phyloP scores from a whole-genome alignment of 1,140 invertebrate genomes.

The Ceratina australensis region DNA sequence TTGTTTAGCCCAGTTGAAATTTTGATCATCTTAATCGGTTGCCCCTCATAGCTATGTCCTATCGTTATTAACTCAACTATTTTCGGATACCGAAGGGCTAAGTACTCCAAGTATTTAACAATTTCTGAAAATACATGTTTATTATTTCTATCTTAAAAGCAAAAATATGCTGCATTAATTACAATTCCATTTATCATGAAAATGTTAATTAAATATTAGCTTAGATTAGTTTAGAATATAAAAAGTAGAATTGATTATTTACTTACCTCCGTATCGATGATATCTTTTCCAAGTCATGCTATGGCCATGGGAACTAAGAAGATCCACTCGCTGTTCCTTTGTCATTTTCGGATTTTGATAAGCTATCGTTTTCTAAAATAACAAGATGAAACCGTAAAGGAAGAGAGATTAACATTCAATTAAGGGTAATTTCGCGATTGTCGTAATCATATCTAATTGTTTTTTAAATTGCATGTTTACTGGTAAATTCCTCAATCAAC shows the following conservation, averaged over 20 bases:
- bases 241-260: neutral
- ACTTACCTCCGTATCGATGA: conserved; percentile 82
- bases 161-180: neutral
- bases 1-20: conserved; percentile 76
- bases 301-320: conserved; percentile 82
- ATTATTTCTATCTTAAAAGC: neutral
- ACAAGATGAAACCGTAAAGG: neutral
- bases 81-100: conserved; percentile 86
- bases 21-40: conserved; percentile 86
- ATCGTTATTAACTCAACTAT: conserved; percentile 86
- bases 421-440: neutral
- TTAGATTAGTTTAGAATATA: too few species aligned
- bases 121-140: conserved; percentile 80
- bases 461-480: neutral
- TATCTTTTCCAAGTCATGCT: conserved; percentile 91
- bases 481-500: neutral
- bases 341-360: conserved; percentile 84
- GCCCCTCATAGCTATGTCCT: conserved; percentile 87
- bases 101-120: conserved; percentile 86
- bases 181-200: neutral
- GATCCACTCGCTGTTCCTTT: conserved; percentile 81
- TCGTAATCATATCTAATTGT: neutral
- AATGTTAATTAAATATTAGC: too few species aligned
- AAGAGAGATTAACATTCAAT: neutral
- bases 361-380: conserved; percentile 82